These are phyloP conservation scores for Aspidiotus rigidus DNA, from an alignment of 2,888 invertebrate species.

Conservation along the genomic window DNA sequence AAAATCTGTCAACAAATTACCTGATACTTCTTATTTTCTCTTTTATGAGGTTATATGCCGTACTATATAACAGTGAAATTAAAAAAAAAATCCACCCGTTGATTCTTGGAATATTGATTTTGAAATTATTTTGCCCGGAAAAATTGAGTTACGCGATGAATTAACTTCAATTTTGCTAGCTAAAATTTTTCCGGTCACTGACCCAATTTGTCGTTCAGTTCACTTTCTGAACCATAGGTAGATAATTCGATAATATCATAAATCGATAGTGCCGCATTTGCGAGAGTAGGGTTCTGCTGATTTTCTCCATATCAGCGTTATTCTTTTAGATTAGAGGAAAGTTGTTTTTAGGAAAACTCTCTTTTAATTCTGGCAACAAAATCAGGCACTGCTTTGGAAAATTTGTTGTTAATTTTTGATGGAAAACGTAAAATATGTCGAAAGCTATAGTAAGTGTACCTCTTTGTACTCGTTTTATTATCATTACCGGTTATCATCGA, in stretches of 20 bases:
- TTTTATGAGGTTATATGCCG: too few species aligned
- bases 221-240: too few species aligned
- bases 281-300: constrained; percentile 1
- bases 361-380: background rate
- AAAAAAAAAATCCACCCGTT: too few species aligned
- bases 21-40: too few species aligned
- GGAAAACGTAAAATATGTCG: constrained; percentile 25
- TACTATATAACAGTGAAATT: too few species aligned
- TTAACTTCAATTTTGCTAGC: background rate
- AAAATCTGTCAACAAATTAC: too few species aligned
- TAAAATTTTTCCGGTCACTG: constrained; percentile 10
- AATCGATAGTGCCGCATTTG: constrained; percentile 16
- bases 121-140: too few species aligned
- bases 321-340: constrained; percentile 3
- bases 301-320: background rate
- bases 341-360: too few species aligned
- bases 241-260: constrained; percentile 7
- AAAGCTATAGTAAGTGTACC: constrained; percentile 16
- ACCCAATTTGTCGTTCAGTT: constrained; percentile 7
- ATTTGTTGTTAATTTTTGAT: constrained; percentile 16
- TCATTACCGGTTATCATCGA: constrained; percentile 15
- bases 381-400: constrained; percentile 6
- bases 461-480: constrained; percentile 1
- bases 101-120: too few species aligned
- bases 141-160: too few species aligned